Percentiles rank a stretch among this genome's conserved stretches.
phyloP scores from a whole-genome alignment of 2,797 vertebrate genomes.

The Columba guinea region DNA sequence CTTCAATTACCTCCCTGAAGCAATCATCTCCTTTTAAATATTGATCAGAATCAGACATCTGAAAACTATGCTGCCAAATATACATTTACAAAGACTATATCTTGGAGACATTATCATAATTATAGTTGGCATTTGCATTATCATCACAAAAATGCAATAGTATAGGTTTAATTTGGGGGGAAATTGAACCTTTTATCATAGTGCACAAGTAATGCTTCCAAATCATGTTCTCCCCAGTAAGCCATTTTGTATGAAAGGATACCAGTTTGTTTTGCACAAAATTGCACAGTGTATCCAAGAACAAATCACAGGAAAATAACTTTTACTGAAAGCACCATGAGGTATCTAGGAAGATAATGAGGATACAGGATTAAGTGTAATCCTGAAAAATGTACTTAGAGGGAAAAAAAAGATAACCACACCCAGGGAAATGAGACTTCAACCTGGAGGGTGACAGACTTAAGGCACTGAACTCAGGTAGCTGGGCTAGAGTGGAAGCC shows the following conservation, averaged over 20 bases:
- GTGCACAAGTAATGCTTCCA: neutral
- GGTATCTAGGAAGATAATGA: neutral
- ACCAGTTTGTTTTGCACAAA: neutral
- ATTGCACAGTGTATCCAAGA: neutral
- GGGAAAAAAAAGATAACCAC: neutral
- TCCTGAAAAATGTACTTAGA: neutral
- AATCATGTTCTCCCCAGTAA: neutral
- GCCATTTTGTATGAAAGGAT: neutral
- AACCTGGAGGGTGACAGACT: neutral
- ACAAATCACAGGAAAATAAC: neutral
- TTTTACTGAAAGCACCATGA: neutral
- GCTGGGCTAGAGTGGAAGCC: neutral
- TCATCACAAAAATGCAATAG: neutral
- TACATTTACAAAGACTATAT: neutral
- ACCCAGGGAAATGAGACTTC: neutral
- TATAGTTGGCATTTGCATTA: neutral
- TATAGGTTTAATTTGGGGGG: neutral
- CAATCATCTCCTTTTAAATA: slow-evolving; percentile 1
- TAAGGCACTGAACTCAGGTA: neutral
- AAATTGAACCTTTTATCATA: neutral
- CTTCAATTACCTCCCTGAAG: neutral
- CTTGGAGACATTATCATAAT: neutral
- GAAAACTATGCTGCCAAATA: slow-evolving; percentile 2
- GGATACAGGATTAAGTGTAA: neutral
- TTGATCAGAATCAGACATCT: slow-evolving; percentile 1